Evolutionary conservation across 1,140 invertebrate genomes (phyloP).

Genomic region (Tribolium castaneum): DNA sequence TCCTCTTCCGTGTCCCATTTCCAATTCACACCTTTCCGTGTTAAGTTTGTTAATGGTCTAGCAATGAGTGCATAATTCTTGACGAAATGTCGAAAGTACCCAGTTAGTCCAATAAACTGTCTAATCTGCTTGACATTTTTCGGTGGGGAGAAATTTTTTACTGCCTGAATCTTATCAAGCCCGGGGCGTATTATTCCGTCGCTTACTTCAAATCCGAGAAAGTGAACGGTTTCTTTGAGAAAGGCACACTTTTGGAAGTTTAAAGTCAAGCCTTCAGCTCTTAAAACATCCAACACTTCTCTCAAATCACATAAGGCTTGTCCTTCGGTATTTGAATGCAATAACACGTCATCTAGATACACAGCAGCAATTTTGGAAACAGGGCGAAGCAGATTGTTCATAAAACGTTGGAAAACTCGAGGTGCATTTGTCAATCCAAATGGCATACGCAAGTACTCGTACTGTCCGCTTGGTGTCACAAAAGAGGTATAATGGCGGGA

Average conservation of each 20-base stretch:
- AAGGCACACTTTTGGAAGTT: conserved; percentile 46
- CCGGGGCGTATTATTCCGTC: background rate
- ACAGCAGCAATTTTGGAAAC: conserved; percentile 38
- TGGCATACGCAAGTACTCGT: conserved; percentile 64
- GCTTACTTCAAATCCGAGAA: background rate
- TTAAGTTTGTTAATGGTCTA: background rate
- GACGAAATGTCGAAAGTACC: background rate
- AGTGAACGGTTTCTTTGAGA: background rate
- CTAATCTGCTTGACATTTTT: background rate
- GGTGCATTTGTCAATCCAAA: conserved; percentile 65
- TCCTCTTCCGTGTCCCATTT: conserved; percentile 10
- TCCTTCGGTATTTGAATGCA: conserved; percentile 47
- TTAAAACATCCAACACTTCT: conserved; percentile 47
- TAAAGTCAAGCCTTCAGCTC: conserved; percentile 54
- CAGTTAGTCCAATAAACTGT: background rate
- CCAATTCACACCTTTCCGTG: background rate
- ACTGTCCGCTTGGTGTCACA: conserved; percentile 58
- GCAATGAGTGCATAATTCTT: background rate
- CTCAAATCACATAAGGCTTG: conserved; percentile 47
- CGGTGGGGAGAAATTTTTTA: background rate
- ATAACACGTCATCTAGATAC: conserved; percentile 51
- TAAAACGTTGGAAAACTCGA: conserved; percentile 63
- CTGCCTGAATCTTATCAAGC: background rate
- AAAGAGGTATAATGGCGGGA: conserved; percentile 55
- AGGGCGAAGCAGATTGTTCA: conserved; percentile 60